Evolutionary conservation across 2,888 invertebrate genomes (phyloP).

Genomic region (Ochropleura plecta): DNA sequence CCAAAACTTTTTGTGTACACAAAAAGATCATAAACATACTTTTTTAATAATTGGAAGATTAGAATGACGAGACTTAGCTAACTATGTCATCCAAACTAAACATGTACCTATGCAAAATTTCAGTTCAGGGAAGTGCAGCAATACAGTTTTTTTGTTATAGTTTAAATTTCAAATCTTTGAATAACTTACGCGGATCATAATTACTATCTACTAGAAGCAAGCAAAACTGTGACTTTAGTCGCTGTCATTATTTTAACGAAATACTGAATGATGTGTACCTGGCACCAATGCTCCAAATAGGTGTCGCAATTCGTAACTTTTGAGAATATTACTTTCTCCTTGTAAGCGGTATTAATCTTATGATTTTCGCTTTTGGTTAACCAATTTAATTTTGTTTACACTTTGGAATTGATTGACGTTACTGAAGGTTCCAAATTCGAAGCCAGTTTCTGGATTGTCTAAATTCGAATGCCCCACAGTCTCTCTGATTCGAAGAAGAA

Average conservation of each 20-base stretch:
- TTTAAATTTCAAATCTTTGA: neutral
- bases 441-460: neutral
- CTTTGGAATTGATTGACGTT: neutral
- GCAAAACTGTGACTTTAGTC: neutral
- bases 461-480: neutral
- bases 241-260: neutral
- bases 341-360: constrained; percentile 18
- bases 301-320: constrained; percentile 32
- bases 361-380: constrained; percentile 21
- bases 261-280: constrained; percentile 13
- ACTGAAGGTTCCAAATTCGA: neutral
- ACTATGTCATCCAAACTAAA: too few relatives aligned
- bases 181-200: neutral
- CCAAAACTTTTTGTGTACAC: too few relatives aligned
- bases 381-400: neutral
- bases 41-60: too few relatives aligned
- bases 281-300: constrained; percentile 26
- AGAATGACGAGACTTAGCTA: too few relatives aligned
- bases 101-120: too few relatives aligned
- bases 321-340: constrained; percentile 23
- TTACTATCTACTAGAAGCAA: neutral
- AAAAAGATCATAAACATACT: too few relatives aligned
- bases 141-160: too few relatives aligned
- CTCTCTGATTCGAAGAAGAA: neutral
- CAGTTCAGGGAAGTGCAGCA: too few relatives aligned